Conservation (phyloP, 1,140 invertebrate species). For the Colletes latitarsis region DNA sequence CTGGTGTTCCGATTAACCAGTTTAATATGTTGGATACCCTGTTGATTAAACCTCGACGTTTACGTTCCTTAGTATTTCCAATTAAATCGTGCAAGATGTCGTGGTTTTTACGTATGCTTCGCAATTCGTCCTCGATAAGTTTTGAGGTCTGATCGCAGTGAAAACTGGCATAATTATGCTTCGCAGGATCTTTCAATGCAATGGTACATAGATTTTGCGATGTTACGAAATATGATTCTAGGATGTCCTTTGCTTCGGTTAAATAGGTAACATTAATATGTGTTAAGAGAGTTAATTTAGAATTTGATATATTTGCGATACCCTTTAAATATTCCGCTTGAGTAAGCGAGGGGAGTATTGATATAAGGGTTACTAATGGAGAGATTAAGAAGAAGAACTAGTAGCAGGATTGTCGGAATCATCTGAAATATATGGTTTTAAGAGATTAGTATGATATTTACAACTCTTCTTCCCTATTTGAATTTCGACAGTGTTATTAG, state of each 20-base stretch:
- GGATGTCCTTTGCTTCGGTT: background rate
- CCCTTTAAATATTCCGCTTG: background rate
- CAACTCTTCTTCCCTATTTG: background rate
- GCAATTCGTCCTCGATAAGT: background rate
- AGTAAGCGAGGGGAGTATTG: background rate
- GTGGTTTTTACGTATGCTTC: background rate
- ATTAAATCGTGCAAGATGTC: background rate
- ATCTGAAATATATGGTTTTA: constrained; percentile 13
- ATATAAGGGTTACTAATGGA: background rate
- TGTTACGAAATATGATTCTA: background rate
- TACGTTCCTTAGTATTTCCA: background rate
- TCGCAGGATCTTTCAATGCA: background rate
- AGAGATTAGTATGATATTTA: constrained; percentile 9
- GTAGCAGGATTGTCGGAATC: background rate
- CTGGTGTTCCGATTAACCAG: too few species aligned
- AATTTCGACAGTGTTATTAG: background rate
- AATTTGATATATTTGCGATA: background rate
- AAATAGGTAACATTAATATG: background rate
- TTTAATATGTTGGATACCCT: too few species aligned
- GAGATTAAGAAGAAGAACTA: background rate
- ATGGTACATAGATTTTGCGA: background rate
- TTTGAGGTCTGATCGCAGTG: background rate
- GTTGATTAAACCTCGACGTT: background rate
- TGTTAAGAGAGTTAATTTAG: background rate
- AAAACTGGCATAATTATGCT: background rate